phyloP scores from a whole-genome alignment of 92 coral and sea anemone genomes.

The Zoanthus sociatus region DNA sequence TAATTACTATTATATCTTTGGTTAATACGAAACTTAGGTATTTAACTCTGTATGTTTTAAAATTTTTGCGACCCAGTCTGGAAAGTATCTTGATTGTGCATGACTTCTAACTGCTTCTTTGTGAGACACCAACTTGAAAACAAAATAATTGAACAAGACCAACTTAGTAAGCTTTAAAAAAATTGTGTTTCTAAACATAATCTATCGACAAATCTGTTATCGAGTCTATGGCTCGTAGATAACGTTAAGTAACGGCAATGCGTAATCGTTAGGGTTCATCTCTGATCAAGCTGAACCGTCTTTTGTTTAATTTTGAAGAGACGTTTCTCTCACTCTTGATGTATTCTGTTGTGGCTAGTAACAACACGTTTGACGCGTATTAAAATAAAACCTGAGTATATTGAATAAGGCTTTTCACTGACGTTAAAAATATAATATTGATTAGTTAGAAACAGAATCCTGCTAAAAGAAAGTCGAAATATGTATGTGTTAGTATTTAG shows the following conservation, averaged over 20 bases:
- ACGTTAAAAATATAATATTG: constrained; percentile 38
- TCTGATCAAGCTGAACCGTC: constrained; percentile 19
- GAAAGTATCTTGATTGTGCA: background rate
- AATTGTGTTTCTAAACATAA: constrained; percentile 25
- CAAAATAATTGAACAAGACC: background rate
- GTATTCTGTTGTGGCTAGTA: background rate
- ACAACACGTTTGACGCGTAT: constrained; percentile 14
- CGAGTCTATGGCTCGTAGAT: constrained; percentile 37
- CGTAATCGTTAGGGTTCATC: constrained; percentile 31
- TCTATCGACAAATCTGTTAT: constrained; percentile 53
- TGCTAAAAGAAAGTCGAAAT: constrained; percentile 37
- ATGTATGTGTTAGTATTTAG: constrained; percentile 18
- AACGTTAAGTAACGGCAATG: constrained; percentile 23
- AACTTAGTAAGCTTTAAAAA: constrained; percentile 22
- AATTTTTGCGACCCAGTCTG: constrained; percentile 22
- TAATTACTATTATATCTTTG: constrained; percentile 48
- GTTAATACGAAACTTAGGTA: constrained; percentile 43
- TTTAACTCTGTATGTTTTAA: constrained; percentile 30
- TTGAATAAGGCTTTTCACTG: constrained; percentile 4
- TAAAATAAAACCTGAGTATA: constrained; percentile 9
- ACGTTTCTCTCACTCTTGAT: constrained; percentile 6
- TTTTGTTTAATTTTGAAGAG: constrained; percentile 34
- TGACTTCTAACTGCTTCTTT: background rate
- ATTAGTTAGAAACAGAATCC: constrained; percentile 17
- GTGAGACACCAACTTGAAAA: background rate